Percentiles rank a stretch among this genome's conserved stretches.
Evolutionary conservation across 2,888 invertebrate genomes (phyloP).

Genomic region (Euzetes globulus): DNA sequence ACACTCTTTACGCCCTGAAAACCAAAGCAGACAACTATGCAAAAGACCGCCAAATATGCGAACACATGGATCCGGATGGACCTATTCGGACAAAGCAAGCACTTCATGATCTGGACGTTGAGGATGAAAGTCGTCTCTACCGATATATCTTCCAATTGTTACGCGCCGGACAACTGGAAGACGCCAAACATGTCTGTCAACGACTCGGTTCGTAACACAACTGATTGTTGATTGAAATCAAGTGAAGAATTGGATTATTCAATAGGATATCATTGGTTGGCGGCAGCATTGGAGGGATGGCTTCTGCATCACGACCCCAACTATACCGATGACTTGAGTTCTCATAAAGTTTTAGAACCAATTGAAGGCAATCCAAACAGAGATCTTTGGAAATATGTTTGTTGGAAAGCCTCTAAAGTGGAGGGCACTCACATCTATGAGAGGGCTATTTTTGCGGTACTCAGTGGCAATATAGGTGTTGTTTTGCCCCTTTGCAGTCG

Average conservation of each 20-base stretch:
- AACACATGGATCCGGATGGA: constrained; percentile 80
- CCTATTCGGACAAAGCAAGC: constrained; percentile 66
- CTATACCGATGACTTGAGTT: constrained; percentile 47
- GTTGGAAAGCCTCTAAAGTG: constrained; percentile 53
- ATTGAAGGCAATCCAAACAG: constrained; percentile 68
- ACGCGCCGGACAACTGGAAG: constrained; percentile 74
- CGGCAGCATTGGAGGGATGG: constrained; percentile 85
- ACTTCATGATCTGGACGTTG: constrained; percentile 75
- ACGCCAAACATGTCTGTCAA: constrained; percentile 65
- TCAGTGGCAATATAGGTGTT: constrained; percentile 73
- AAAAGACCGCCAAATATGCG: constrained; percentile 53
- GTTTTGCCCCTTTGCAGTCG: constrained; percentile 66
- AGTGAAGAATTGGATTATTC: neutral
- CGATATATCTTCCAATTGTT: constrained; percentile 64
- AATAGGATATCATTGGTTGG: constrained; percentile 78
- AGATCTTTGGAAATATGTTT: constrained; percentile 54
- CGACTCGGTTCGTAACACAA: constrained; percentile 52
- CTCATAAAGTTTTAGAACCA: constrained; percentile 49
- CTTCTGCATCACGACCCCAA: constrained; percentile 77
- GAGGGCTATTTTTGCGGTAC: constrained; percentile 63
- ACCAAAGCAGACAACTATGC: constrained; percentile 30
- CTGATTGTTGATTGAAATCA: neutral
- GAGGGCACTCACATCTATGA: constrained; percentile 44
- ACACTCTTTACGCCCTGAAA: constrained; percentile 68
- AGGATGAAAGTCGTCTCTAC: constrained; percentile 62